These are phyloP conservation scores for Grammomys surdaster DNA, from an alignment of 2,113 vertebrate genomes.

Conservation along the genomic window DNA sequence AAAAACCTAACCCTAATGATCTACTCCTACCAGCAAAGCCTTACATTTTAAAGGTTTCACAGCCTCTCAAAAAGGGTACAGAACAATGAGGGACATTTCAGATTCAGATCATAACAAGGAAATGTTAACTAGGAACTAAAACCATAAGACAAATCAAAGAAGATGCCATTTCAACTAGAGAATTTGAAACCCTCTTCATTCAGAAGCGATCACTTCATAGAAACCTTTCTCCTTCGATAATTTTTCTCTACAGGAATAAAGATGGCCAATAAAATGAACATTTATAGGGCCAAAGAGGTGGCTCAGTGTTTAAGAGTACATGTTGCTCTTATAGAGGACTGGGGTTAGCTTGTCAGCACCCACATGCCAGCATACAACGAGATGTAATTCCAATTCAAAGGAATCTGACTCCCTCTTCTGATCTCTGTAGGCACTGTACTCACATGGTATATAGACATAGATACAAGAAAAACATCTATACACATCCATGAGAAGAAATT, in stretches of 20 bases:
- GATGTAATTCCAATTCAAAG: not conserved
- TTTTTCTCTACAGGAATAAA: not conserved
- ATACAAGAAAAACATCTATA: not conserved
- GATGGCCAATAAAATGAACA: slow-evolving; percentile 38
- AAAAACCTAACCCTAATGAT: not conserved
- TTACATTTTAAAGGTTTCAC: not conserved
- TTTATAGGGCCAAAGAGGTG: not conserved
- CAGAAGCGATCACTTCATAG: not conserved
- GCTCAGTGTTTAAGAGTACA: not conserved
- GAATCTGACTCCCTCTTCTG: not conserved
- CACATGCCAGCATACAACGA: not conserved
- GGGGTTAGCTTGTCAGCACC: not conserved
- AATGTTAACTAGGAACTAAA: not conserved
- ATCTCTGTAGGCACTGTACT: not conserved
- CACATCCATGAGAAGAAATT: not conserved
- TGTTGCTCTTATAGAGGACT: not conserved
- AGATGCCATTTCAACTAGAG: not conserved
- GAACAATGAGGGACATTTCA: not conserved
- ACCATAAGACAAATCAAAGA: not conserved
- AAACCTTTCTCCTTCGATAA: not conserved
- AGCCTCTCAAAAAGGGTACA: not conserved
- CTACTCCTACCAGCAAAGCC: not conserved
- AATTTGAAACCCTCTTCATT: not conserved
- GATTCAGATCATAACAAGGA: not conserved
- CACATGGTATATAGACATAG: not conserved